Base-by-base conservation (phyloP, 2,113 vertebrate species). In the Nansenia antarctica region DNA sequence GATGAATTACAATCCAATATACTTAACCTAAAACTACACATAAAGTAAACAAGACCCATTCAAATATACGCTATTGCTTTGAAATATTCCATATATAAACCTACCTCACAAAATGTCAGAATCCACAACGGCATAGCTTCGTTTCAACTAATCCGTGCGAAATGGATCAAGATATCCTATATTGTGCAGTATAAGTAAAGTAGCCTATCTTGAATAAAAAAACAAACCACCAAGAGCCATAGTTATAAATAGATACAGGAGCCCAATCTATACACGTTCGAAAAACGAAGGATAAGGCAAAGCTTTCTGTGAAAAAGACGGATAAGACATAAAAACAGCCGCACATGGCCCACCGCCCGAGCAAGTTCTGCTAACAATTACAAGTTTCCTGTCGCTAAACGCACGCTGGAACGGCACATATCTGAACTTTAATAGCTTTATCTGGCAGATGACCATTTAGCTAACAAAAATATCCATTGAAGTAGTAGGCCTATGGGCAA, bases 361-460 rank as follows among this genome's bases (percentile, higher is more conserved):
- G 32, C 9, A 15, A 70, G 47, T 54, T 54, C 47, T 70, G 68
- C 68, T 62, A 63, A 39, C 68, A 37, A 62, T 54, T 70, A 62
- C 37, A 70, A 35, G 67, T 69, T 64, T 47, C 18, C 45, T n/a
- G 18, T 47, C n/a, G 5, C 3, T 47, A 47, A 47, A 47, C 45
- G 5, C 18, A n/a, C 18, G 8, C 18, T 20, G 45, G 45, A 47
- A 47, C 20, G 45, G 45, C 15, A 18, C 45, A n/a, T n/a, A n/a
- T 47, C 12, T 47, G 18, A 47, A 49, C 45, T 49, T 49, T 49
- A 20, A 42, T 5, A 42, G 39, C 6, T 18, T 42, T 42, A 5
- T 42, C 39, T 42, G 39, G 39, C 39, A 42, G 39, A 42, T 18
- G 39, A 42, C 39, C 39, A 42, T 42, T 15, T 42, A 14, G 39